Evolutionary conservation across 2,113 vertebrate genomes (phyloP).

Genomic region (Nymphicus hollandicus): DNA sequence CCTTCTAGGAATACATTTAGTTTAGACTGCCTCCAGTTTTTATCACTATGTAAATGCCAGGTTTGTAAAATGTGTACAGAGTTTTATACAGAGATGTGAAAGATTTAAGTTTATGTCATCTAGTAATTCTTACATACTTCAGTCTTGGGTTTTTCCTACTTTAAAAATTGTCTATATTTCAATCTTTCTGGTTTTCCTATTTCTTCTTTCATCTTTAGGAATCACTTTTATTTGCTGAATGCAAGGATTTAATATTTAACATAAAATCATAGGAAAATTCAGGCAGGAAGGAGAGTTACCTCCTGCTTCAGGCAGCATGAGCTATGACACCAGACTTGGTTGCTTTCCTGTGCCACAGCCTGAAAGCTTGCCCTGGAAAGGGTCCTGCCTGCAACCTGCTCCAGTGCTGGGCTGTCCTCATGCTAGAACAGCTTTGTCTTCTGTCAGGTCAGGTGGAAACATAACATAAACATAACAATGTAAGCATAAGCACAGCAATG

Average conservation of each 20-base stretch:
- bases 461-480: not conserved
- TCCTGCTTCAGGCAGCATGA: not conserved
- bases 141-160: not conserved
- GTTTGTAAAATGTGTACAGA: not conserved
- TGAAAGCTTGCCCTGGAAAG: not conserved
- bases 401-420: not conserved
- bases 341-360: not conserved
- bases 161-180: not conserved
- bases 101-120: not conserved
- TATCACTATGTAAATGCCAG: conserved; percentile 24
- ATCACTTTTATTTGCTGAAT: not conserved
- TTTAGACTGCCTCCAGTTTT: not conserved
- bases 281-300: not conserved
- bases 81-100: not conserved
- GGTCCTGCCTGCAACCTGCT: too few species aligned
- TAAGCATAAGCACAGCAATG: not conserved
- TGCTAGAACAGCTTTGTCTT: not conserved
- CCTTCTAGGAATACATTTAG: not conserved
- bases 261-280: not conserved
- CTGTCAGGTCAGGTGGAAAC: not conserved
- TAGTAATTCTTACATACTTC: not conserved
- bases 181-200: not conserved
- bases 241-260: not conserved
- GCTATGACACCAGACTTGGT: not conserved
- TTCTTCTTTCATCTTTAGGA: not conserved